These are phyloP conservation scores for Leptarthrus brevirostris DNA, from an alignment of 2,888 invertebrate genomes.

Conservation along the genomic window DNA sequence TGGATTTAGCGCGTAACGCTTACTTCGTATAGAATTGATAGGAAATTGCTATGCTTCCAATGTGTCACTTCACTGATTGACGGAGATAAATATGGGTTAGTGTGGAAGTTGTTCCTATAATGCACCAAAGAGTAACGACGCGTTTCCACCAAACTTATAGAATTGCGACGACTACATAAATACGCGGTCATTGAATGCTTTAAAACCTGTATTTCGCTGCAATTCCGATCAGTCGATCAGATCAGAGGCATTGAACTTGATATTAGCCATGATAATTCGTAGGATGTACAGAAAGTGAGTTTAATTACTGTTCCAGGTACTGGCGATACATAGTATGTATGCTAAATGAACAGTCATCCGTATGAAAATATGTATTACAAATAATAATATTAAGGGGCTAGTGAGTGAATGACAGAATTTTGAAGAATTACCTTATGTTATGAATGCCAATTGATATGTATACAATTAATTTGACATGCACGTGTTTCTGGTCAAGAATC, in stretches of 20 bases:
- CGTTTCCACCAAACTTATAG: no score
- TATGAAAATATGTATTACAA: not conserved
- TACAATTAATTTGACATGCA: no score
- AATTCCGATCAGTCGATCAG: not conserved
- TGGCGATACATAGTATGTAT: not conserved
- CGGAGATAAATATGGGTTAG: slow-evolving; percentile 23
- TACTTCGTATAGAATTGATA: not conserved
- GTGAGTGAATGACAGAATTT: slow-evolving; percentile 1
- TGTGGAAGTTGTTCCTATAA: slow-evolving; percentile 5
- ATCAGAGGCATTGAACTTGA: not conserved
- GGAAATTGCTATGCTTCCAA: not conserved
- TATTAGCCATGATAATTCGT: not conserved
- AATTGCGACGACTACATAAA: no score
- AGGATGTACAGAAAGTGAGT: not conserved
- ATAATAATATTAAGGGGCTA: not conserved
- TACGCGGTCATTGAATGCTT: not conserved
- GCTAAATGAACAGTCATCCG: not conserved
- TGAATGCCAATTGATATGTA: no score
- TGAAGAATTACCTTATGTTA: not conserved
- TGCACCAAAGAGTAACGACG: no score
- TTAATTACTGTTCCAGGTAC: not conserved
- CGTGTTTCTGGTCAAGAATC: no score
- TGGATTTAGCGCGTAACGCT: not conserved
- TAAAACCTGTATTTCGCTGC: not conserved
- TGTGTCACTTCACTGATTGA: not conserved